phyloP scores from a whole-genome alignment of 1,140 invertebrate genomes.

The Ostrea edulis region DNA sequence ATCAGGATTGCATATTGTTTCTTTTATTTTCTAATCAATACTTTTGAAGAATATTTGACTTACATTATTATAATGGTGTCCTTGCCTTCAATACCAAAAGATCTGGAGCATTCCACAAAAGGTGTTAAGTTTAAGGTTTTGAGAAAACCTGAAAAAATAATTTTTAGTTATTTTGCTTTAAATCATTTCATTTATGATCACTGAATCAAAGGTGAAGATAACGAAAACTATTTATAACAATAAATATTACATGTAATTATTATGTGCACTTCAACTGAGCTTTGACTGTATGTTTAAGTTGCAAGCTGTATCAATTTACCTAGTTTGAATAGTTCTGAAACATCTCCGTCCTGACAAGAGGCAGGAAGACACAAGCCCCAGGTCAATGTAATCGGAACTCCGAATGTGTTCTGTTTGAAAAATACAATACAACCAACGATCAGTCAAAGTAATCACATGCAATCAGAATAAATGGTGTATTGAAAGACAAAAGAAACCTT shows the following conservation, averaged over 20 bases:
- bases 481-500: background rate
- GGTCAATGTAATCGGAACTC: conserved; percentile 28
- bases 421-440: background rate
- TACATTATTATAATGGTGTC: conserved; percentile 3
- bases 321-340: background rate
- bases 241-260: too few species aligned
- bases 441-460: background rate
- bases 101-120: background rate
- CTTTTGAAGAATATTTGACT: too few species aligned
- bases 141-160: background rate
- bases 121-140: background rate
- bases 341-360: background rate
- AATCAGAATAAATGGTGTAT: background rate
- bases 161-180: background rate
- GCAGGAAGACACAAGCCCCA: conserved; percentile 42
- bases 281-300: too few species aligned
- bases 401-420: conserved; percentile 31
- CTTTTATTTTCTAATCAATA: too few species aligned
- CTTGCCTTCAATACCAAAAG: background rate
- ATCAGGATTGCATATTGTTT: too few species aligned
- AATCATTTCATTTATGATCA: background rate
- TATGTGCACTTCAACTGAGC: too few species aligned
- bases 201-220: too few species aligned
- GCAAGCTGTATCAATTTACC: too few species aligned
- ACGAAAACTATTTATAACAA: too few species aligned